Percentiles rank a stretch among this genome's conserved stretches.
phyloP scores from a whole-genome alignment of 2,113 vertebrate species.

The Tapirus terrestris region DNA sequence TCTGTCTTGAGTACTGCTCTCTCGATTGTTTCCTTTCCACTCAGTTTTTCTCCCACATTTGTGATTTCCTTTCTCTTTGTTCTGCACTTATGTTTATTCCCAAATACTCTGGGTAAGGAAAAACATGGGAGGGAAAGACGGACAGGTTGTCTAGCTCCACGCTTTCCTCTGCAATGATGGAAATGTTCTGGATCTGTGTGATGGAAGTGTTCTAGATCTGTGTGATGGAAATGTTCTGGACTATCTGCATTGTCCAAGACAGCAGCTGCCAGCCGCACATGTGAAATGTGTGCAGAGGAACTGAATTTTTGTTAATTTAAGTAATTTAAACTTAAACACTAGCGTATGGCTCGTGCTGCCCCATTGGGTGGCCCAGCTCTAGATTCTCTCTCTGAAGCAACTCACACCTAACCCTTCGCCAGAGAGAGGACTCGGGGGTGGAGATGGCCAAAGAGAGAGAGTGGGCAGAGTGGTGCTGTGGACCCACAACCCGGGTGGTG shows the following conservation, averaged over 20 bases:
- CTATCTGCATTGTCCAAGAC: fast-evolving
- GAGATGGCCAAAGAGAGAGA: background rate
- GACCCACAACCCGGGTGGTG: fast-evolving
- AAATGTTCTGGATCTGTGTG: background rate
- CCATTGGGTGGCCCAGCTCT: fast-evolving
- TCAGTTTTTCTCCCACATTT: fast-evolving
- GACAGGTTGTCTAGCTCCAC: fast-evolving
- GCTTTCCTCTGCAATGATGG: fast-evolving
- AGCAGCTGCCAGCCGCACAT: background rate
- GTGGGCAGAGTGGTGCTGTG: fast-evolving
- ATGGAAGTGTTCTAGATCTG: background rate
- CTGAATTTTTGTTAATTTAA: background rate
- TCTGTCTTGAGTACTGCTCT: fast-evolving
- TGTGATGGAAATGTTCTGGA: fast-evolving
- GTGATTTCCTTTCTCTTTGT: background rate
- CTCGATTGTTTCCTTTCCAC: fast-evolving
- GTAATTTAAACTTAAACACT: background rate
- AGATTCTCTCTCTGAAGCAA: background rate
- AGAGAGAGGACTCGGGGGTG: background rate
- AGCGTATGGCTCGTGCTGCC: fast-evolving
- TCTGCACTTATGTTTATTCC: background rate
- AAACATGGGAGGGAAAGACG: background rate
- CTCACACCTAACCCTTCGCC: background rate
- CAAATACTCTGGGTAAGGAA: background rate
- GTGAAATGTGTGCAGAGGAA: background rate